These are phyloP conservation scores for Aspidapion aeneum DNA, from an alignment of 2,888 invertebrate genomes.

Conservation along the genomic window DNA sequence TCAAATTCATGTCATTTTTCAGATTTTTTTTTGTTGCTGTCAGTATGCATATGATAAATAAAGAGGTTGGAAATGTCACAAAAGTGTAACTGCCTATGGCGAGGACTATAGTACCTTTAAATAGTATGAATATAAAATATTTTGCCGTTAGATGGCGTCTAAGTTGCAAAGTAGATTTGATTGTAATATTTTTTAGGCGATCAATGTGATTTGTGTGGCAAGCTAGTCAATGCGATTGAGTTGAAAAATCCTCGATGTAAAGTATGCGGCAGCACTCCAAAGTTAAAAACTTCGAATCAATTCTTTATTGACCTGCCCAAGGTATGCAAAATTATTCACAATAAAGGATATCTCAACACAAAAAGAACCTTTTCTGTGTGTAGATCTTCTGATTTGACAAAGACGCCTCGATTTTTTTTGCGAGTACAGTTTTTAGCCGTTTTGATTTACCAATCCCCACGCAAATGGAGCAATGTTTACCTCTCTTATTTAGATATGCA, in stretches of 20 bases:
- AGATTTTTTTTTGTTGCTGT: too few species aligned
- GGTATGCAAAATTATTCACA: conserved; percentile 50
- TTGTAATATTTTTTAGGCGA: conserved; percentile 50
- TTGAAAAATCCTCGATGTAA: conserved; percentile 85
- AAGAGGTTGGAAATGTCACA: too few species aligned
- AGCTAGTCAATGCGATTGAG: conserved; percentile 90
- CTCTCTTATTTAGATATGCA: too few species aligned
- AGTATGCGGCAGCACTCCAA: conserved; percentile 70
- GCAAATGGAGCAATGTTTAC: too few species aligned
- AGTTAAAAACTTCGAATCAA: conserved; percentile 77
- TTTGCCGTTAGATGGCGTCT: neutral
- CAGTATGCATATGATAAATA: too few species aligned
- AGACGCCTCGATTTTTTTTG: neutral
- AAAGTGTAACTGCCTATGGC: too few species aligned
- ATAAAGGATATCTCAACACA: neutral
- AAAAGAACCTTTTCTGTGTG: neutral
- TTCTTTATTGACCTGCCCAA: conserved; percentile 92
- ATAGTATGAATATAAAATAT: neutral
- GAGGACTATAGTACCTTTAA: neutral
- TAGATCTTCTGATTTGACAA: neutral
- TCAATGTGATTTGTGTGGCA: conserved; percentile 97
- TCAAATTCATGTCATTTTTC: too few species aligned
- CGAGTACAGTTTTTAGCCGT: neutral
- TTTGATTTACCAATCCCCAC: too few species aligned
- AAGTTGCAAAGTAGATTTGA: neutral